Base-by-base conservation (phyloP, 2,797 vertebrate genomes). In the Pagetopsis macropterus region DNA sequence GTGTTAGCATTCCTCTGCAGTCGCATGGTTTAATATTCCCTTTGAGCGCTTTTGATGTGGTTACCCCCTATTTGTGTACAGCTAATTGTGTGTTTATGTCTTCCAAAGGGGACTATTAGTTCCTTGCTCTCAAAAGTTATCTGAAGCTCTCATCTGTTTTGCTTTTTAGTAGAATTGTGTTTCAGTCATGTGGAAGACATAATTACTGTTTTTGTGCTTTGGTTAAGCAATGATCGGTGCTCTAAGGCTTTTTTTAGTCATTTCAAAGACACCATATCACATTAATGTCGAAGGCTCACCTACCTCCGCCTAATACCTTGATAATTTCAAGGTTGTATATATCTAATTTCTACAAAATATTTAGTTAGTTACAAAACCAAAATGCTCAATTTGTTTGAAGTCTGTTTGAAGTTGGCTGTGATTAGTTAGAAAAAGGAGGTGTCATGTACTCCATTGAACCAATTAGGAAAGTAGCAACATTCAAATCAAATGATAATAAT, bases 11-110 rank as follows among this genome's bases (percentile, higher is more conserved):
- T 90, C 86, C 81, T 78, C 57, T 19, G 52, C 56, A 11, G n/a
- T 74, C 19, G 15, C 67, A 68, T 82, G 76, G 58, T 59, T 66
- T 43, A 70, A 63, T 57, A 49, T 69, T 31, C 62, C 41, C 65
- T 75, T 44, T 4, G 31, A 56, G 64, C 0, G 2, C 55, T 33
- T 88, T 82, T 89, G 73, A 93, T 91, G 92, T 91, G 91, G 89
- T 78, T 55, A 9, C 11, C 58, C 45, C n/a, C 9, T 85, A 84
- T 91, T 90, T 89, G 75, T 85, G 75, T 82, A 23, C 41, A 51
- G 62, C 60, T 63, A 50, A 67, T 75, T 70, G 54, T 57, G 61
- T 87, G 73, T 88, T 89, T 85, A 76, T 70, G 63, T 51, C 41
- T 19, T 85, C 85, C 56, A 85, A 71, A 82, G 69, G 85, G 63